Evolutionary conservation across 2,888 invertebrate genomes (phyloP).

Genomic region (Orchestes rusci): DNA sequence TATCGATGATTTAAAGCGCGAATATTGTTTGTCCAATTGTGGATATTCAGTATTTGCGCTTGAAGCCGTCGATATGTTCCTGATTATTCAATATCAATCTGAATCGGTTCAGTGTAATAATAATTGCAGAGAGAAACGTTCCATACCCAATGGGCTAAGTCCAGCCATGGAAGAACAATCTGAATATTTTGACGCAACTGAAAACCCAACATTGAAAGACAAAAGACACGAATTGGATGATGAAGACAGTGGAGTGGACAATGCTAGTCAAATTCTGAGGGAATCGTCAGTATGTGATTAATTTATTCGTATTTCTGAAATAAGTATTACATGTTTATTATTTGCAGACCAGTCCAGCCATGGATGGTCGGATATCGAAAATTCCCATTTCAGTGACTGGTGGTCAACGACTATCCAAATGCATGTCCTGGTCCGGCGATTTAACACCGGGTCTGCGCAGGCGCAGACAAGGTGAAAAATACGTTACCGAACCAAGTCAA

Average conservation of each 20-base stretch:
- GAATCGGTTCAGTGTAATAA: too few species aligned
- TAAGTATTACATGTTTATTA: constrained; percentile 12
- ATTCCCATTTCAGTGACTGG: constrained; percentile 55
- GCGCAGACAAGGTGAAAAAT: constrained; percentile 72
- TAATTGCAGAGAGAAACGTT: constrained; percentile 35
- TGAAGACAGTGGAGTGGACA: constrained; percentile 44
- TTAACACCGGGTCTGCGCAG: constrained; percentile 65
- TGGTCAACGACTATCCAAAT: constrained; percentile 54
- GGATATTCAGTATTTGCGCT: too few species aligned
- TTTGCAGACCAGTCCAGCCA: constrained; percentile 39
- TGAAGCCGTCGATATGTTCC: too few species aligned
- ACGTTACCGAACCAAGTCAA: constrained; percentile 77
- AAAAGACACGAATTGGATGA: constrained; percentile 42
- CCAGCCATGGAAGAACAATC: constrained; percentile 67
- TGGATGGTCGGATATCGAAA: constrained; percentile 51
- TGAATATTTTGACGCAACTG: constrained; percentile 74
- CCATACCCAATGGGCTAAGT: constrained; percentile 47
- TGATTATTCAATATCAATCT: too few species aligned
- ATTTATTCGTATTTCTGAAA: not conserved
- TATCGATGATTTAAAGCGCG: too few species aligned
- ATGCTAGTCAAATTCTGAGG: constrained; percentile 42
- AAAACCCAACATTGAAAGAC: constrained; percentile 47
- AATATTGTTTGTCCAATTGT: too few species aligned
- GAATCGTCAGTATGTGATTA: constrained; percentile 39
- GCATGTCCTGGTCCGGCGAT: constrained; percentile 62